Base-by-base conservation (phyloP, 1,140 invertebrate genomes). In the Heliothis virescens region DNA sequence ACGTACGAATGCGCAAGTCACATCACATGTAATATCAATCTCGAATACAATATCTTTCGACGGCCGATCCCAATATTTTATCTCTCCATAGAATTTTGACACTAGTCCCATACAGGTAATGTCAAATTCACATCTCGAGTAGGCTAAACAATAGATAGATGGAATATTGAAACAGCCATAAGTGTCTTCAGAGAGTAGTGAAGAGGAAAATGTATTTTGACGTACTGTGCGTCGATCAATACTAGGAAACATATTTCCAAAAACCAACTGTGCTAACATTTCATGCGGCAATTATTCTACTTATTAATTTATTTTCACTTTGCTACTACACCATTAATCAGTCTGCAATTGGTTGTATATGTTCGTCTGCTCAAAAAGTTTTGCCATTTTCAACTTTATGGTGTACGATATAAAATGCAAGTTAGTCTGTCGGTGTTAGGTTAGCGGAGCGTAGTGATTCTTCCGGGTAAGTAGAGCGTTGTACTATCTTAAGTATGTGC, bases 391-490 rank as follows among this genome's bases (percentile, higher is more conserved):
- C 11, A 53, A 26, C 67, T 52, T 50, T 71, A 71, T 29, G 21
- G 2, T 71, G 13, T 52, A 29, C 11, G 3, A n/a, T 21, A 53
- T 71, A 71, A 52, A 21, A 76, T 55, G 18, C 29, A 65, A 26
- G 34, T 76, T 26, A 4, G 21, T 10, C 53, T 16, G 11, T 21
- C 0, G 11, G 18, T 60, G 72, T 13, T 5, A 26, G 18, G 18
- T 52, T 75, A 78, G 41, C 63, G 50, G n/a, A 69, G 62, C 76
- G 63, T 78, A 52, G 53, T 78, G 76, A 78, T 78, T 69, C 76
- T 78, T 78, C n/a, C 41, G 65, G 50, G 18, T 52, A 78, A 78
- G 50, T 57, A 78, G 76, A 78, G 76, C 76, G 63, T 78, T 76
- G 13, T 76, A 65, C 41, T 63, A 71, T 59, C 21, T 41, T 41